Base-by-base conservation (phyloP, 2,888 invertebrate species). In the Synergus laeviventris region DNA sequence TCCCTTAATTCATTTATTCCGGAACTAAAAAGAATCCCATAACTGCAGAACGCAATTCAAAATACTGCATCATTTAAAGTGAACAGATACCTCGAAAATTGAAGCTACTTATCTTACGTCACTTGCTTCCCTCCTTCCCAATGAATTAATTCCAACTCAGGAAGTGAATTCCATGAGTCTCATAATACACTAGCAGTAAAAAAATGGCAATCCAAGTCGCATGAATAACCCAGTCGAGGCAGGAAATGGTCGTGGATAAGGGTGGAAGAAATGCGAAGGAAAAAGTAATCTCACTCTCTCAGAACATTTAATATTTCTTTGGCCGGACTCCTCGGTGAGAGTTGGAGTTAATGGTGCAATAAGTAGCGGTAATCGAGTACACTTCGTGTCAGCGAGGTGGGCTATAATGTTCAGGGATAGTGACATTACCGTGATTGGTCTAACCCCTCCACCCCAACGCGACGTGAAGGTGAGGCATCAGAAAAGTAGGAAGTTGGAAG, bases 401-500 rank as follows among this genome's bases (percentile, higher is more conserved):
- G 78, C 76, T 56, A 78, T 77, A 75, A 56, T 81, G 76, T 81
- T 79, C 78, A 78, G 75, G 77, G 75, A 75, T 78, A 62, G 54
- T 64, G 49, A 75, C 75, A 78, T 78, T 77, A 75, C 78, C 74
- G 81, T 78, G 81, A 81, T 81, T 81, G 81, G 79, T 81, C 81
- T 78, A 79, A 76, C 75, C 77, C 77, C 74, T 39, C 60, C 14
- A 78, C 24, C 74, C 49, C 21, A 73, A 16, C 56, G 39, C 21
- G 74, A 16, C 56, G 39, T 39, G 21, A 18, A 11, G 49, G 31
- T 5, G 21, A 56, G 56, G 18, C 11, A 56, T 5, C 56, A 56
- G 56, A 24, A 21, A 21, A 21, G 56, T 21, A 21, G 56, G 12
- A 21, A 21, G 21, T 12, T 2, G 21, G 56, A 21, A 21, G 56